These are phyloP conservation scores for honey bee (Apis mellifera) DNA, from an alignment of 1,140 invertebrate species.

Conservation along the genomic window DNA sequence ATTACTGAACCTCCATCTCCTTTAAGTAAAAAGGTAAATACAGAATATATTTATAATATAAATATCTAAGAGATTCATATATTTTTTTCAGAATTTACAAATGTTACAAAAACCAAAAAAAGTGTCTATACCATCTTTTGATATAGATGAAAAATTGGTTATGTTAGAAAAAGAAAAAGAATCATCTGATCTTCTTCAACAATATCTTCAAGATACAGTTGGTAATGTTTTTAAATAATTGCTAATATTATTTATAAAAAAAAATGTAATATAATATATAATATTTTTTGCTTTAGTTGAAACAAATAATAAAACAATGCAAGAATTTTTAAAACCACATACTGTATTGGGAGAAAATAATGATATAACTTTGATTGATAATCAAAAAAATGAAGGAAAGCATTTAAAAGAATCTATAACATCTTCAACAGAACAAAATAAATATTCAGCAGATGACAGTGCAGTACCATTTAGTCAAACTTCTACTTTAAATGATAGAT, in stretches of 20 bases:
- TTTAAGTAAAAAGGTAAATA: conserved; percentile 83
- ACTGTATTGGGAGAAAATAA: background rate
- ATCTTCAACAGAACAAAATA: background rate
- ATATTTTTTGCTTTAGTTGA: conserved; percentile 14
- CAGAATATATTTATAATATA: background rate
- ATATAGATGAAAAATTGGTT: conserved; percentile 54
- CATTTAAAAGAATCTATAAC: background rate
- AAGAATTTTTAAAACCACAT: conserved; percentile 54
- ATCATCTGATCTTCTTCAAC: conserved; percentile 68
- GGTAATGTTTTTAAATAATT: conserved; percentile 36
- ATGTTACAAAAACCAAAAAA: conserved; percentile 73
- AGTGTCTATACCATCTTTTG: conserved; percentile 65
- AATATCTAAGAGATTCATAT: no score
- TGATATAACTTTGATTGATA: background rate
- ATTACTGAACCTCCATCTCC: conserved; percentile 82
- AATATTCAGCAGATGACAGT: conserved; percentile 39
- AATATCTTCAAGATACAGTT: conserved; percentile 69
- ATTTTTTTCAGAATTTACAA: conserved; percentile 73
- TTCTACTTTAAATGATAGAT: conserved; percentile 52
- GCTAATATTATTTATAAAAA: background rate
- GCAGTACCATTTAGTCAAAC: conserved; percentile 56
- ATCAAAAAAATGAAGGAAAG: background rate
- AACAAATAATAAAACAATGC: conserved; percentile 43
- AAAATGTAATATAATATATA: no score
- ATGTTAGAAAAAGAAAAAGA: conserved; percentile 50